Evolutionary conservation across 1,140 invertebrate species (phyloP), one percentile per base, ranked within the genome.

Genomic region (Geopemphigus sp.): DNA sequence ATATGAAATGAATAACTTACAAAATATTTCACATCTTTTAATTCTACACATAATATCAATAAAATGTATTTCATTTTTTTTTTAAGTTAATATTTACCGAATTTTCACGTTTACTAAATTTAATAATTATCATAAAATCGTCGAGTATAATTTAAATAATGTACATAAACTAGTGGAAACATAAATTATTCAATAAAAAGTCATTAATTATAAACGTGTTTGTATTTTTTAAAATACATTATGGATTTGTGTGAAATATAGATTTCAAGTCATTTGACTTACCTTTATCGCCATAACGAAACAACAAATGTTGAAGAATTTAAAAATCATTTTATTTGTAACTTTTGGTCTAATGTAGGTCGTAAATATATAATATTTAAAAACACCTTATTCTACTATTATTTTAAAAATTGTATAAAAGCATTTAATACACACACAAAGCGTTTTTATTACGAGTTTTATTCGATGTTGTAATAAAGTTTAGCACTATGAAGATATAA

Each of bases 241-340:
- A 50, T 50, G 5, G 4, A 8, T 50, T 50, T 50, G 47, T 50
- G 32, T 39, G 8, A 39, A 39, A 39, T 39, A 39, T 39, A 39
- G 8, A 39, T 8, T 39, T 39, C 32, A 39, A 39, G 32, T 39
- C 32, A 39, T 39, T 11, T 0, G 1, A 63, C 74, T 78, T 63
- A 78, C 74, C 22, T 63, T 26, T 4, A 78, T 47, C 10, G 24
- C 17, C 74, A 63, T 63, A 14, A 63, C 15, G 39, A 50, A 78
- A 19, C 32, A 78, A 63, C n/a, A 29, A 29, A 57, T 61, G 22
- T 63, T 63, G 6, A 78, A 63, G 11, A 78, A 29, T 63, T 47
- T 63, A 19, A 54, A 47, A 76, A 24, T 59, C 72, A 76, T 76
- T 76, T 56, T 76, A 61, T 63, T 78, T 24, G 15, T 39, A 39